Percentiles rank a stretch among this genome's conserved stretches.
Conservation (phyloP, 2,113 vertebrate species). For the Dascyllus trimaculatus region DNA sequence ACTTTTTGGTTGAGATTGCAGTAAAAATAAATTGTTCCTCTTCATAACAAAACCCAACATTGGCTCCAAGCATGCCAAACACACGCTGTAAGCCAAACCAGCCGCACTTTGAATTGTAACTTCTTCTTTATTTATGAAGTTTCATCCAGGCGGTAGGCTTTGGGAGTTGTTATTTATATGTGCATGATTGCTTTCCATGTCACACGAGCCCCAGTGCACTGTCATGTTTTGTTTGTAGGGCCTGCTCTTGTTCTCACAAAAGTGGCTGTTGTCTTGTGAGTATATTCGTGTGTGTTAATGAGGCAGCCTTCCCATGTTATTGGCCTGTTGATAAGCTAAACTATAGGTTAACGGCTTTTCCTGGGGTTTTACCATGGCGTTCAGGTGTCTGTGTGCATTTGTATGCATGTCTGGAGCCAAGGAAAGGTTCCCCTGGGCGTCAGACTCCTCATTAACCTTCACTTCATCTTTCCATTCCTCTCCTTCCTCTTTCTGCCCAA, state of each 20-base stretch:
- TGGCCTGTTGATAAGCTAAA: slow-evolving; percentile 64
- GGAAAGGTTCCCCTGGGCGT: slow-evolving; percentile 51
- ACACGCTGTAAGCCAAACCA: not conserved
- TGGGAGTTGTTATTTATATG: slow-evolving; percentile 25
- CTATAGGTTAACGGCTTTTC: slow-evolving; percentile 66
- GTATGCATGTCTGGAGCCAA: slow-evolving; percentile 71
- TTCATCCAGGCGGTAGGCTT: not conserved
- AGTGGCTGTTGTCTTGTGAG: slow-evolving; percentile 36
- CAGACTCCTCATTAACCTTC: slow-evolving; percentile 77
- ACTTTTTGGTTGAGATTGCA: not conserved
- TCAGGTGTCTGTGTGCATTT: slow-evolving; percentile 58
- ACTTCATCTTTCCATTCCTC: slow-evolving; percentile 64
- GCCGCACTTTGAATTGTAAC: slow-evolving; percentile 1
- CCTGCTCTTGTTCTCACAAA: slow-evolving; percentile 40
- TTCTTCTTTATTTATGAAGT: slow-evolving; percentile 39
- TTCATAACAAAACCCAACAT: not conserved
- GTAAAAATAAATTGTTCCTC: not conserved
- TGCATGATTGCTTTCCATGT: slow-evolving; percentile 1
- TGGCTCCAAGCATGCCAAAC: slow-evolving; percentile 20
- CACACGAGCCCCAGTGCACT: slow-evolving; percentile 6
- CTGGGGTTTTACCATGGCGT: slow-evolving; percentile 62
- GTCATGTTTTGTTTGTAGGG: slow-evolving; percentile 26
- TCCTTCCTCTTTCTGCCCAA: slow-evolving; percentile 41
- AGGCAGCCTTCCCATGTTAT: slow-evolving; percentile 64
- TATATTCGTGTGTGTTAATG: slow-evolving; percentile 64